These are phyloP conservation scores for Drosophila subpulchrella DNA, from an alignment of 1,140 invertebrate species.

Conservation along the genomic window DNA sequence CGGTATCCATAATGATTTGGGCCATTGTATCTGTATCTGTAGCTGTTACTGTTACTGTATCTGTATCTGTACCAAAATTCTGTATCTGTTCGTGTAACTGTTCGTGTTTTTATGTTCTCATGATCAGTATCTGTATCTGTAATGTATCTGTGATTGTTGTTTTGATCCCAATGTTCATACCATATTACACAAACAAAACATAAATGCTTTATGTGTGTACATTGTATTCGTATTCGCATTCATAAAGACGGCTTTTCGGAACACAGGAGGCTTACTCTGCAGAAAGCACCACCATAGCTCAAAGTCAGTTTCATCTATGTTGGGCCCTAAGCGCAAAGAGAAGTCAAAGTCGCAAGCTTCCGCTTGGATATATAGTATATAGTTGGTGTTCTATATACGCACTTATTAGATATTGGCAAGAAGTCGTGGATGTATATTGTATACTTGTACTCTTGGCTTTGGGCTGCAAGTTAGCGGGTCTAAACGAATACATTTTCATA, in stretches of 20 bases:
- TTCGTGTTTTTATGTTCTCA: background rate
- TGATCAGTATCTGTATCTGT: constrained; percentile 6
- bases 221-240: constrained; percentile 58
- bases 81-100: constrained; percentile 6
- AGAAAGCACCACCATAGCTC: constrained; percentile 84
- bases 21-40: constrained; percentile 19
- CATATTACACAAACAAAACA: constrained; percentile 74
- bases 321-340: constrained; percentile 69
- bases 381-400: background rate
- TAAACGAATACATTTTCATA: constrained; percentile 6
- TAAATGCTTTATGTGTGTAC: constrained; percentile 67
- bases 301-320: constrained; percentile 83
- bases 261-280: constrained; percentile 77
- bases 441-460: constrained; percentile 59
- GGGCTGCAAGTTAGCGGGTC: constrained; percentile 73
- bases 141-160: constrained; percentile 17
- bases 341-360: constrained; percentile 11
- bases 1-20: constrained; percentile 2
- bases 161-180: constrained; percentile 65
- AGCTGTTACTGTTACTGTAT: constrained; percentile 7
- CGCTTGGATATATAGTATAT: background rate
- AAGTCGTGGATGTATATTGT: constrained; percentile 12
- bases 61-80: background rate
- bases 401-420: background rate
- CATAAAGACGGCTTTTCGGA: constrained; percentile 54